Base-by-base conservation (phyloP, 2,797 vertebrate genomes). In the Rhinophrynus dorsalis region DNA sequence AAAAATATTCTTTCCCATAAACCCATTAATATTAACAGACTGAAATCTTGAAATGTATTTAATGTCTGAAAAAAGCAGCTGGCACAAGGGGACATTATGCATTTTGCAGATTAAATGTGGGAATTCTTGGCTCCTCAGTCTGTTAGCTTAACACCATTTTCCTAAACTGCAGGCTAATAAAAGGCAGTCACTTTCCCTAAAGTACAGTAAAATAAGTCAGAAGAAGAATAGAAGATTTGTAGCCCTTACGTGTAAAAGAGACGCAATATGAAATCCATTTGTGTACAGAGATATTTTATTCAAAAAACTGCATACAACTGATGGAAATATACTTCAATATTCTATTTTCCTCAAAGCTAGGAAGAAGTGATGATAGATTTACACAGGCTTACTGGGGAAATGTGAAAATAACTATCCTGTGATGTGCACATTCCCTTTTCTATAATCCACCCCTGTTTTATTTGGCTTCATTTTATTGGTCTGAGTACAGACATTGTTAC, bases 181-280 rank as follows among this genome's bases (percentile, higher is more conserved):
- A 64, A 18, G 12, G 9, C 12, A 2, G 42, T 38, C 10, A 18
- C 17, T 12, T 24, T 58, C 54, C 61, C 69, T 10, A 23, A 42
- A 40, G 33, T 20, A 33, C n/a, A 35, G 27, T 73, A 59, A 72
- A 72, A 58, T n/a, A 33, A 32, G 35, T 15, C 10, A 29, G 6
- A 6, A 13, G 42, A 21, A 27, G 44, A 15, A 23, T 23, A 20
- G 30, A 6, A 42, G 56, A 35, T 40, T 40, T 11, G 24, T 12
- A 11, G 38, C 5, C 5, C 26, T 44, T 37, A 42, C 32, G 15
- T 30, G 30, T 30, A 50, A 58, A 35, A 37, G 8, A 40, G 26
- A 48, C 26, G 65, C 42, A 57, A 30, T 44, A 32, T 21, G 54
- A 58, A 67, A 58, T 57, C 37, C 42, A 58, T 67, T 67, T 67